Conservation (phyloP, 1,140 invertebrate species). For the Dreissena polymorpha region DNA sequence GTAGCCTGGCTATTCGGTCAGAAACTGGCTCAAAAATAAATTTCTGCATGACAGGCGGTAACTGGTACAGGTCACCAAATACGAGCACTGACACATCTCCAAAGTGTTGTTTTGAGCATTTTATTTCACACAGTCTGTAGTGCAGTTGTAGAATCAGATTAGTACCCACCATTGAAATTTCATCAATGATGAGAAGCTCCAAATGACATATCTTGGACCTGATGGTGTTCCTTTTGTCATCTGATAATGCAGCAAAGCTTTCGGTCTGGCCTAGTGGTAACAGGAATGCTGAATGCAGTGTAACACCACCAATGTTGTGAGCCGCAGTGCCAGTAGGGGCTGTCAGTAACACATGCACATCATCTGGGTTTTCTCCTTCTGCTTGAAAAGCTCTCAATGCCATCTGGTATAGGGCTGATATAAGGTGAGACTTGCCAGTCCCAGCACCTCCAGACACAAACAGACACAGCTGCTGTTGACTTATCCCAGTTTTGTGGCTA, state of each 20-base stretch:
- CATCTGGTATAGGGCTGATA: conserved; percentile 9
- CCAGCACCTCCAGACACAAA: conserved; percentile 31
- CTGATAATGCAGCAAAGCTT: neutral
- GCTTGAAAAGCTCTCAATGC: conserved; percentile 18
- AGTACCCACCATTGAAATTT: conserved; percentile 17
- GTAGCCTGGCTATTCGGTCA: neutral
- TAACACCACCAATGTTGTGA: conserved; percentile 9
- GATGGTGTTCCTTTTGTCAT: conserved; percentile 21
- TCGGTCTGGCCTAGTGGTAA: conserved; percentile 12
- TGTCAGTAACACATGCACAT: conserved; percentile 2
- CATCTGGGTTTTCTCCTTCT: conserved; percentile 16
- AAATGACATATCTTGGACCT: conserved; percentile 2
- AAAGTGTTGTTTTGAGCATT: neutral
- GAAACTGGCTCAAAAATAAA: conserved; percentile 15
- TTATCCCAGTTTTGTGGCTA: neutral
- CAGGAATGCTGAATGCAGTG: conserved; percentile 21
- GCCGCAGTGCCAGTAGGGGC: conserved; percentile 22
- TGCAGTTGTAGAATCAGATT: conserved; percentile 19
- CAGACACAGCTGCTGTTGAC: neutral
- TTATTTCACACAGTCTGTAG: conserved; percentile 19
- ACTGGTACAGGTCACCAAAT: conserved; percentile 29
- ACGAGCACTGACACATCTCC: conserved; percentile 4
- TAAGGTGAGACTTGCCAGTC: conserved; percentile 25
- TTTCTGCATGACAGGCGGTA: conserved; percentile 3
- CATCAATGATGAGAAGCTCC: conserved; percentile 5